A percentile compares a stretch with the other conserved stretches of the same genome.
phyloP scores from a whole-genome alignment of 2,113 vertebrate species.

The Uria aalge region DNA sequence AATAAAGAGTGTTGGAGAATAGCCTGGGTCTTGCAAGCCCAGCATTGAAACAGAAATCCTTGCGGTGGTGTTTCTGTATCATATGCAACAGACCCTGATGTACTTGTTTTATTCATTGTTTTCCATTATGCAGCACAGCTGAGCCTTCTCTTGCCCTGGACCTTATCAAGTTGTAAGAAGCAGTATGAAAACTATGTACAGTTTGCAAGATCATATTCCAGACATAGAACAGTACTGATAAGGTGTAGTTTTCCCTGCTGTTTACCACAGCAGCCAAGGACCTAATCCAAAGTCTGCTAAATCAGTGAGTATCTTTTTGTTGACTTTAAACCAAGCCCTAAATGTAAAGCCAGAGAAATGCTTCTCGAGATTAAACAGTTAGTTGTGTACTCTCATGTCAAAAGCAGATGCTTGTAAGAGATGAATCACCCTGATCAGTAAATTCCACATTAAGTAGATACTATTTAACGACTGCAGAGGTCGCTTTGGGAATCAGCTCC shows the following conservation, averaged over 20 bases:
- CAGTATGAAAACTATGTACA: not conserved
- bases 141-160: not conserved
- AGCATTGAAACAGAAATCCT: not conserved
- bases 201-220: not conserved
- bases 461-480: not conserved
- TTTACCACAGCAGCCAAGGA: not conserved
- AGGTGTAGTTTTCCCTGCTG: not conserved
- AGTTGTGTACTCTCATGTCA: not conserved
- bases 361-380: not conserved
- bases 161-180: not conserved
- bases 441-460: not conserved
- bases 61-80: not conserved
- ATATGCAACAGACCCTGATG: not conserved
- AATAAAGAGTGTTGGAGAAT: not conserved
- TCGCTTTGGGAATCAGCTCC: not conserved
- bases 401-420: not conserved
- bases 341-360: not conserved
- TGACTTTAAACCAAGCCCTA: not conserved
- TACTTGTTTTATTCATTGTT: not conserved
- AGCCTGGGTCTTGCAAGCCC: not conserved
- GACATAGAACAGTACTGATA: not conserved
- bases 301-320: not conserved
- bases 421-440: not conserved
- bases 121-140: not conserved
- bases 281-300: not conserved